Percentiles rank a stretch among this genome's conserved stretches.
These are phyloP conservation scores for Polylopha cassiicola DNA, from an alignment of 2,888 invertebrate species.

Conservation along the genomic window DNA sequence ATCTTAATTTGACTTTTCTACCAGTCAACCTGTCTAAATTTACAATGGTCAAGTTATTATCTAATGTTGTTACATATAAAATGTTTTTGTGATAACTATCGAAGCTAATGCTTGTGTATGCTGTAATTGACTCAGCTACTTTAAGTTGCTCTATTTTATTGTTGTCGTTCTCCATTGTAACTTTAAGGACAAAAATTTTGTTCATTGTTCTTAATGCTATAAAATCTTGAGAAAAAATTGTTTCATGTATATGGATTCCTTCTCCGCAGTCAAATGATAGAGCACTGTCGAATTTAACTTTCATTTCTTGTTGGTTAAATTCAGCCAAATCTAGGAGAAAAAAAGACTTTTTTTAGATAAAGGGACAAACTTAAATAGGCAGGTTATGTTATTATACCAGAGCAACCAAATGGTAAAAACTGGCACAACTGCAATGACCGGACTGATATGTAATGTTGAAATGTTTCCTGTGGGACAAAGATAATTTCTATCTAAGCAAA, in stretches of 20 bases:
- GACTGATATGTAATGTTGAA: no score
- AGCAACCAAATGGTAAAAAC: no score
- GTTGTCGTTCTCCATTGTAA: slow-evolving; percentile 32
- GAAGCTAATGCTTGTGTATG: slow-evolving; percentile 61
- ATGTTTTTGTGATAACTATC: slow-evolving; percentile 60
- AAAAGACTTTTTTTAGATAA: slow-evolving; percentile 2
- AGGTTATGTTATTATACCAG: no score
- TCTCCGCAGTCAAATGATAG: slow-evolving; percentile 47
- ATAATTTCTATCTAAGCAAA: not conserved
- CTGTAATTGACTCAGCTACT: slow-evolving; percentile 47
- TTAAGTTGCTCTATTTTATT: slow-evolving; percentile 47
- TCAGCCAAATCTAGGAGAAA: slow-evolving; percentile 54
- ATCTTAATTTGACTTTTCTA: slow-evolving; percentile 45
- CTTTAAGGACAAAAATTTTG: slow-evolving; percentile 53
- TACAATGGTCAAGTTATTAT: slow-evolving; percentile 51
- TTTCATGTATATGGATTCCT: slow-evolving; percentile 54
- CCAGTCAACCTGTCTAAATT: slow-evolving; percentile 58
- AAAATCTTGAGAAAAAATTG: slow-evolving; percentile 46
- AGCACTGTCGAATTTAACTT: slow-evolving; percentile 33
- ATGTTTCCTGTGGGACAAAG: no score
- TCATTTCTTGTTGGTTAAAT: slow-evolving; percentile 40
- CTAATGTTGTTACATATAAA: slow-evolving; percentile 52
- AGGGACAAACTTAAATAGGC: not conserved
- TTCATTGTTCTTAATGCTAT: slow-evolving; percentile 56
- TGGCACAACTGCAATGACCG: no score